Evolutionary conservation across 2,113 vertebrate genomes (phyloP).

Genomic region (Sialia sialis): DNA sequence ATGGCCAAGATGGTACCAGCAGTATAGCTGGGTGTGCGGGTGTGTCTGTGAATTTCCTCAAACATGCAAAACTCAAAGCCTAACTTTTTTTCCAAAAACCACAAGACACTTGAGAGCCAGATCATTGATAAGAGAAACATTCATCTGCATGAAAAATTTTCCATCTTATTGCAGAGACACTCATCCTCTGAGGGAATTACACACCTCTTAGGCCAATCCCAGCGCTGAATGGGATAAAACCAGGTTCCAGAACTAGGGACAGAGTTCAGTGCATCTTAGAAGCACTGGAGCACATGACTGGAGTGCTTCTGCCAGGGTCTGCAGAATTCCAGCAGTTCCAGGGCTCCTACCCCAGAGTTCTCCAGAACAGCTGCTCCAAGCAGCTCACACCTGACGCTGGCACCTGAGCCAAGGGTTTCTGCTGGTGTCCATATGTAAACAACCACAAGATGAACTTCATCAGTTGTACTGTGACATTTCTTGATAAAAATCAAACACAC

Average conservation of each 20-base stretch:
- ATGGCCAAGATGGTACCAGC: not conserved
- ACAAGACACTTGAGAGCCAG: not conserved
- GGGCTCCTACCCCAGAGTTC: not conserved
- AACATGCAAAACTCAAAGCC: not conserved
- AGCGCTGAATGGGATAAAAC: accelerated
- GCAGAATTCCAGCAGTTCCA: not conserved
- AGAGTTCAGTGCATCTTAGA: not conserved
- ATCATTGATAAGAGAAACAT: not conserved
- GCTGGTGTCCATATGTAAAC: not conserved
- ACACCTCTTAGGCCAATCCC: not conserved
- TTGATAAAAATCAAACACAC: not conserved
- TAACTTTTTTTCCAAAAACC: not conserved
- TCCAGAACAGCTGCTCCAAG: not conserved
- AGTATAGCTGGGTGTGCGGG: accelerated
- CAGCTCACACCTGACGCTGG: accelerated
- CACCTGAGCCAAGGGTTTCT: not conserved
- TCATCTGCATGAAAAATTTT: not conserved
- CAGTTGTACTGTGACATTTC: not conserved
- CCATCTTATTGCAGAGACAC: not conserved
- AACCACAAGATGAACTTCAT: not conserved
- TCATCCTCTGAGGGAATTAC: not conserved
- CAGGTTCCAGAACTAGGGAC: not conserved
- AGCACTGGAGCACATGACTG: not conserved
- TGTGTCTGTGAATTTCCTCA: not conserved
- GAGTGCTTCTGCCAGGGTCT: not conserved